These are phyloP conservation scores for Chrysodeixis includens DNA, from an alignment of 2,888 invertebrate genomes.

Conservation along the genomic window DNA sequence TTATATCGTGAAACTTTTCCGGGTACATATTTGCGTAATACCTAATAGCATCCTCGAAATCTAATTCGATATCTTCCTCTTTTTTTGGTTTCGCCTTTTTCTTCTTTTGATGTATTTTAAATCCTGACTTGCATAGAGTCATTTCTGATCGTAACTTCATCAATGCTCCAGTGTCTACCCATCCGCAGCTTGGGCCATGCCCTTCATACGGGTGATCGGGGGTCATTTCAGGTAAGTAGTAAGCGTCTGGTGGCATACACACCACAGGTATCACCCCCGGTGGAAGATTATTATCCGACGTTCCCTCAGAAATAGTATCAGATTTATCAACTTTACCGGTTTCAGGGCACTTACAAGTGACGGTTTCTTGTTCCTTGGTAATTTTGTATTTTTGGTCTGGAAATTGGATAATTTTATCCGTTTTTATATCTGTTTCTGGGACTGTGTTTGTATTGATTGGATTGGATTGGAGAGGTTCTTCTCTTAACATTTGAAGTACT, in stretches of 20 bases:
- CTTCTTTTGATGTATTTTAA: conserved; percentile 61
- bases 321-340: background rate
- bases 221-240: background rate
- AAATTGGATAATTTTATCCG: too few relatives aligned
- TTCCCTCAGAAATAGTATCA: conserved; percentile 13
- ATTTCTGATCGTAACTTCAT: conserved; percentile 65
- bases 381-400: too few relatives aligned
- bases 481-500: too few relatives aligned
- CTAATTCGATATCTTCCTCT: conserved; percentile 27
- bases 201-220: conserved; percentile 22
- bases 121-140: conserved; percentile 71
- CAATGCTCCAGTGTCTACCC: conserved; percentile 25
- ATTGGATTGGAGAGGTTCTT: too few relatives aligned
- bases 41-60: conserved; percentile 60
- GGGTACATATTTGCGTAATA: conserved; percentile 65
- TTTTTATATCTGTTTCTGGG: too few relatives aligned
- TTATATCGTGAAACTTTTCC: conserved; percentile 38
- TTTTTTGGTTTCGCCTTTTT: conserved; percentile 16
- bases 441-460: too few relatives aligned
- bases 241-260: background rate
- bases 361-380: conserved; percentile 42
- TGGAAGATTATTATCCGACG: background rate
- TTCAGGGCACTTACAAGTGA: conserved; percentile 61
- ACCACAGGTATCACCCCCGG: background rate
- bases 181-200: conserved; percentile 8